A percentile compares a stretch with the other conserved stretches of the same genome.
phyloP scores from a whole-genome alignment of 1,140 invertebrate species.

The Batillaria attramentaria region DNA sequence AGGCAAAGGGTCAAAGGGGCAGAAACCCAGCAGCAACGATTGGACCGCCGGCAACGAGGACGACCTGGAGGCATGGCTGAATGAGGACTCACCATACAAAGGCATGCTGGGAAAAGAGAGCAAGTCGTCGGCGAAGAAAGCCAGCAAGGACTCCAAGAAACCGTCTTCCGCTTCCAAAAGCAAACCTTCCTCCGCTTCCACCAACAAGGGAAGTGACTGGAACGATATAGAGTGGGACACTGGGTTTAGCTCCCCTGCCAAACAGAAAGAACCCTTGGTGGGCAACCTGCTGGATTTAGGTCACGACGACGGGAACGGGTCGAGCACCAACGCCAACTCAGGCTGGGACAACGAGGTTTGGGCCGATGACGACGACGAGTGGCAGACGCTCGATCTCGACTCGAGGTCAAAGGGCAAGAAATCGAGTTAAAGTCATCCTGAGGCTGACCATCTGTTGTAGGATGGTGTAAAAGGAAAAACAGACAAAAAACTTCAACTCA shows the following conservation, averaged over 20 bases:
- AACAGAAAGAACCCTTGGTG: slow-evolving; percentile 63
- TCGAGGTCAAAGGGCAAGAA: slow-evolving; percentile 32
- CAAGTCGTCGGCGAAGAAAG: slow-evolving; percentile 41
- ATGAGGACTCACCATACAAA: slow-evolving; percentile 47
- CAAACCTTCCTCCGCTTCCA: slow-evolving; percentile 48
- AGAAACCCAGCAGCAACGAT: slow-evolving; percentile 36
- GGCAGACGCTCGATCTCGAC: slow-evolving; percentile 63
- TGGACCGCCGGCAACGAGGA: slow-evolving; percentile 55
- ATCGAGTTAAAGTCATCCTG: slow-evolving; percentile 31
- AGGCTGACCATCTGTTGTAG: not conserved
- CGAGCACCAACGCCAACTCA: not conserved
- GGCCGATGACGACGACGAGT: slow-evolving; percentile 62
- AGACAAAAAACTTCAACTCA: not conserved
- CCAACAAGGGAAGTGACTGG: slow-evolving; percentile 53
- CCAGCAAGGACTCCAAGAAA: slow-evolving; percentile 40
- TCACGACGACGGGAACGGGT: slow-evolving; percentile 42
- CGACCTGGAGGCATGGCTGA: slow-evolving; percentile 63
- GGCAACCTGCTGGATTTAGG: slow-evolving; percentile 64
- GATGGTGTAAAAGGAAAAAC: not conserved
- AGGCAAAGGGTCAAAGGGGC: slow-evolving; percentile 14
- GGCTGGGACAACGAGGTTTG: slow-evolving; percentile 69
- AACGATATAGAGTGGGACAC: slow-evolving; percentile 61
- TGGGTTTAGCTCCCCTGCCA: slow-evolving; percentile 53
- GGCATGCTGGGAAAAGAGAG: slow-evolving; percentile 26
- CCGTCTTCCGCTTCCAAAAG: slow-evolving; percentile 47